Conservation (phyloP, 1,140 invertebrate species). For the Spodoptera litura region DNA sequence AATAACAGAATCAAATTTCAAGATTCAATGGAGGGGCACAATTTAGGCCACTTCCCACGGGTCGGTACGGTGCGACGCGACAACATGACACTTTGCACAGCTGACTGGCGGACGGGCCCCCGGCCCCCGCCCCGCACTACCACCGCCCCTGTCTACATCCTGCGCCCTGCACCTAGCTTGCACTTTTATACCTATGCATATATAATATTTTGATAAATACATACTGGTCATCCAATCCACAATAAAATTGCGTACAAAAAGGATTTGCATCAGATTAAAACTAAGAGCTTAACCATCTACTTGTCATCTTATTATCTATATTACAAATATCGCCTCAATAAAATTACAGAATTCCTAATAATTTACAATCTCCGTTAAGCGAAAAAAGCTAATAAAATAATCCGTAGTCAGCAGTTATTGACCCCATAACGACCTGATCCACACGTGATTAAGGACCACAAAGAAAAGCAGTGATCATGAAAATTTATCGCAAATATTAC, state of each 20-base stretch:
- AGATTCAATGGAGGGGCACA: slow-evolving; percentile 71
- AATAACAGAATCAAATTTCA: slow-evolving; percentile 60
- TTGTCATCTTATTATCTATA: neutral
- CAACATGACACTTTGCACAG: slow-evolving; percentile 82
- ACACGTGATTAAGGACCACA: slow-evolving; percentile 82
- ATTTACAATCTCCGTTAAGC: slow-evolving; percentile 41
- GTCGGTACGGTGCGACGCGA: slow-evolving; percentile 63
- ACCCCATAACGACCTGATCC: slow-evolving; percentile 81
- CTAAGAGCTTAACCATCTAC: neutral
- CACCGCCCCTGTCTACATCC: slow-evolving; percentile 58
- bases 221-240: neutral
- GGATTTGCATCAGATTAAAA: neutral
- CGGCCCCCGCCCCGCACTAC: slow-evolving; percentile 57
- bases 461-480: slow-evolving; percentile 60
- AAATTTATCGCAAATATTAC: neutral
- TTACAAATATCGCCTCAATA: neutral
- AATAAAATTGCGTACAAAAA: slow-evolving; percentile 23
- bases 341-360: neutral
- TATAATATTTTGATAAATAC: neutral
- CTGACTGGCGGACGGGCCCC: slow-evolving; percentile 79
- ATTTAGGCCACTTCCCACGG: slow-evolving; percentile 83
- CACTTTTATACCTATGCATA: slow-evolving; percentile 52
- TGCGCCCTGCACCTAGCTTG: slow-evolving; percentile 59
- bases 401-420: slow-evolving; percentile 79
- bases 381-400: slow-evolving; percentile 68